Evolutionary conservation across 2,888 invertebrate genomes (phyloP).

Genomic region (Ophion slaviceki): DNA sequence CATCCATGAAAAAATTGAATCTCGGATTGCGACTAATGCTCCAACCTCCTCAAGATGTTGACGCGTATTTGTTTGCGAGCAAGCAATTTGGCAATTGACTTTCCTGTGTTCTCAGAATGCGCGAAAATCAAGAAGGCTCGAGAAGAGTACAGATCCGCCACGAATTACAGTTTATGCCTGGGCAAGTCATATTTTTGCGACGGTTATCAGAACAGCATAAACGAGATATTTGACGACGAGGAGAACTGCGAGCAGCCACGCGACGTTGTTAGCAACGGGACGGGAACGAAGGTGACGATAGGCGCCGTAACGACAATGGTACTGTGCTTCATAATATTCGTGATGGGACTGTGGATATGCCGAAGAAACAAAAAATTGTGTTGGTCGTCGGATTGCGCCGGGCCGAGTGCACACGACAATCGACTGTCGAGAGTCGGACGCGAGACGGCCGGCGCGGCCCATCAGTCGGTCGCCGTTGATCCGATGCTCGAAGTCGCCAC

Average conservation of each 20-base stretch:
- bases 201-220: constrained; percentile 83
- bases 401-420: constrained; percentile 74
- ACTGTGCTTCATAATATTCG: constrained; percentile 84
- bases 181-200: constrained; percentile 83
- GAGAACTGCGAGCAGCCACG: constrained; percentile 77
- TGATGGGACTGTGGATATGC: constrained; percentile 84
- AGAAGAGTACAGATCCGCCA: constrained; percentile 72
- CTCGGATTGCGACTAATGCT: too few relatives aligned
- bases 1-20: too few relatives aligned
- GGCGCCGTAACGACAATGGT: constrained; percentile 84
- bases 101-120: constrained; percentile 71
- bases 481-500: constrained; percentile 81
- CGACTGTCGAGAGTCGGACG: constrained; percentile 71
- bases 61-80: too few relatives aligned
- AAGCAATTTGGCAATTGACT: too few relatives aligned
- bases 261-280: constrained; percentile 72
- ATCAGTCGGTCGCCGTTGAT: constrained; percentile 77
- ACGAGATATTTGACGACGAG: constrained; percentile 83
- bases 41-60: too few relatives aligned
- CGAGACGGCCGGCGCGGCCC: constrained; percentile 73
- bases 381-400: constrained; percentile 84
- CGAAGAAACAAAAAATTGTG: constrained; percentile 84
- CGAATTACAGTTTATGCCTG: constrained; percentile 80
- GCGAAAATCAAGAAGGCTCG: constrained; percentile 66
- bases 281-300: constrained; percentile 83